Evolutionary conservation across 2,888 invertebrate genomes (phyloP).

Genomic region (Aricia artaxerxes): DNA sequence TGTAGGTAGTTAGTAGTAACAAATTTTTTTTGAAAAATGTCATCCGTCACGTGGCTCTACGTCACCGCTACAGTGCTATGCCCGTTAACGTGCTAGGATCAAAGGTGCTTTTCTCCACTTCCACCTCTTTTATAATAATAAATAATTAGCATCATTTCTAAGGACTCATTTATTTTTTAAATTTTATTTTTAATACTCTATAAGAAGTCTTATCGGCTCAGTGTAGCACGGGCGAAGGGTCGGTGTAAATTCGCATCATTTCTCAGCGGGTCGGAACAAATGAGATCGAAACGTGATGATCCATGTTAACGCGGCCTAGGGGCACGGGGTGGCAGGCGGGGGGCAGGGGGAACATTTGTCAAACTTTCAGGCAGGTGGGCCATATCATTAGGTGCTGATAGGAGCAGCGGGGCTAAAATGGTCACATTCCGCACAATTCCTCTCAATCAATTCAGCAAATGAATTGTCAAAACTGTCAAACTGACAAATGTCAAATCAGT

Average conservation of each 20-base stretch:
- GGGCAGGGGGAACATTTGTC: conserved; percentile 2
- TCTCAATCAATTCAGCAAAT: too few species aligned
- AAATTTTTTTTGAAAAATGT: not conserved
- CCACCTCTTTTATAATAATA: not conserved
- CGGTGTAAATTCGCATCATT: conserved; percentile 37
- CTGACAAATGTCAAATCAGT: too few species aligned
- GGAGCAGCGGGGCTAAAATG: not conserved
- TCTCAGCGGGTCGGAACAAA: conserved; percentile 39
- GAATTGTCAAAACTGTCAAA: too few species aligned
- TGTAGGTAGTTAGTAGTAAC: too few species aligned
- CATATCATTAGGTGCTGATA: not conserved
- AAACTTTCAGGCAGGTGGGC: conserved; percentile 6
- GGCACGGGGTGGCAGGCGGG: not conserved
- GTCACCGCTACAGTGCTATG: not conserved
- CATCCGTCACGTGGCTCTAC: not conserved
- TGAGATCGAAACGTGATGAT: conserved; percentile 39
- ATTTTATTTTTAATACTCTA: not conserved
- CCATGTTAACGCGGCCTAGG: conserved; percentile 28
- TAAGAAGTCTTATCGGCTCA: not conserved
- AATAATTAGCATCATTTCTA: not conserved
- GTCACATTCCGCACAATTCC: too few species aligned
- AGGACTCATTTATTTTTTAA: too few species aligned
- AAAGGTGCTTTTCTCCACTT: too few species aligned
- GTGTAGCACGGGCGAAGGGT: conserved; percentile 32
- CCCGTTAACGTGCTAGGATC: not conserved